phyloP scores from a whole-genome alignment of 2,888 invertebrate species.

The Leptogaster cylindrica region DNA sequence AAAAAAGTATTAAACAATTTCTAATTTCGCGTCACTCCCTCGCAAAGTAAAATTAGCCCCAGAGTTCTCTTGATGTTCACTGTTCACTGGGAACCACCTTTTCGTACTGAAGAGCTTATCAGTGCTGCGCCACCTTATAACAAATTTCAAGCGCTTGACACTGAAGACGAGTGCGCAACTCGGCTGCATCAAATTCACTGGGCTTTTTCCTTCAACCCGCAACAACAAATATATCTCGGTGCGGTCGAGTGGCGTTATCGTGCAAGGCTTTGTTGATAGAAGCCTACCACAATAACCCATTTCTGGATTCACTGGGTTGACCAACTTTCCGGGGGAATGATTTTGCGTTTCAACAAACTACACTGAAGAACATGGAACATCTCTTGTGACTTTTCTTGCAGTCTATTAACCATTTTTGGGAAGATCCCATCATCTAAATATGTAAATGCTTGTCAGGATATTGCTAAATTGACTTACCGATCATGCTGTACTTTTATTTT shows the following conservation, averaged over 20 bases:
- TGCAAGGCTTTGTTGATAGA: no score
- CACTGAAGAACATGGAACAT: no score
- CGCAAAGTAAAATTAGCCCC: neutral
- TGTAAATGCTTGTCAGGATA: no score
- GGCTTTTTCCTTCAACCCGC: neutral
- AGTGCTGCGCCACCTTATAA: neutral
- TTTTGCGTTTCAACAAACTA: no score
- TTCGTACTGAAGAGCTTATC: neutral
- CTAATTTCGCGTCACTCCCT: neutral
- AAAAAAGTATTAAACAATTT: neutral
- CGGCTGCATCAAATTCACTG: neutral
- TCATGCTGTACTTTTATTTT: no score
- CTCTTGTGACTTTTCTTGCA: no score
- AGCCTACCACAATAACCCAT: no score
- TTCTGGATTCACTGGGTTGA: neutral
- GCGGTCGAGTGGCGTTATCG: neutral
- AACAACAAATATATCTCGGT: neutral
- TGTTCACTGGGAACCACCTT: neutral
- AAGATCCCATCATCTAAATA: no score
- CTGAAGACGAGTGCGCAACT: neutral
- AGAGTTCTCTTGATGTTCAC: neutral
- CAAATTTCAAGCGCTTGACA: slow-evolving; percentile 1
- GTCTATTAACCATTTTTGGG: no score
- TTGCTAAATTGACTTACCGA: no score
- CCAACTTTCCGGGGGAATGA: no score